Evolutionary conservation across 2,888 invertebrate species (phyloP), one percentile per base, ranked within the genome.

Genomic region (Mamestra brassicae): DNA sequence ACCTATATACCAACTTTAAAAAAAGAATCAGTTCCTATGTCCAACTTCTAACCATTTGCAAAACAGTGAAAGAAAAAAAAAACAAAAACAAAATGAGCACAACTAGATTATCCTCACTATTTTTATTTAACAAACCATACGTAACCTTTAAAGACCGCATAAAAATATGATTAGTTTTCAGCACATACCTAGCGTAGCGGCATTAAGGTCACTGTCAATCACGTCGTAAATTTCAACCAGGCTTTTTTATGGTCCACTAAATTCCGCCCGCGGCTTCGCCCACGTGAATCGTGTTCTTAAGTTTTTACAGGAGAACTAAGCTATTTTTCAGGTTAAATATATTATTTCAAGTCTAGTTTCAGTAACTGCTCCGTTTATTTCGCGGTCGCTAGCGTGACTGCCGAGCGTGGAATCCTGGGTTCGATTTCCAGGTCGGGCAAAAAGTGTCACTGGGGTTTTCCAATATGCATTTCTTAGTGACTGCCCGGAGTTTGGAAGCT

Each of bases 121-220:
- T 80, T 80, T 84, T 73, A 84, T 69, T 84, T 69, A 80, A 84
- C 74, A 74, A 81, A 80, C 81, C 71, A 72, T 67, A 63, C 84
- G 66, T 61, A 63, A 68, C 47, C 36, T 74, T 74, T 62, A 34
- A 84, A 64, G 66, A n/a, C 68, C 26, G 54, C 76, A 76, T 78
- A 80, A 85, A 79, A 87, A 71, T 74, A 81, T 85, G 64, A 78
- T 78, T 76, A 58, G 61, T 80, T 85, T 83, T 83, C 74, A 83
- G n/a, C 61, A 76, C 81, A 78, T 69, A 69, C 74, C 72, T 72
- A 78, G 81, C 74, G 54, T 63, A 57, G 57, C 58, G 26, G 42
- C 55, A 54, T 75, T 83, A 80, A 86, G 91, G 89, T 91, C 92
- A 92, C 87, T 91, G 91, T 87, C 91, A 90, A 90, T 89, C 90